phyloP scores from a whole-genome alignment of 2,888 invertebrate species.

The Drosophila nr. fundita region DNA sequence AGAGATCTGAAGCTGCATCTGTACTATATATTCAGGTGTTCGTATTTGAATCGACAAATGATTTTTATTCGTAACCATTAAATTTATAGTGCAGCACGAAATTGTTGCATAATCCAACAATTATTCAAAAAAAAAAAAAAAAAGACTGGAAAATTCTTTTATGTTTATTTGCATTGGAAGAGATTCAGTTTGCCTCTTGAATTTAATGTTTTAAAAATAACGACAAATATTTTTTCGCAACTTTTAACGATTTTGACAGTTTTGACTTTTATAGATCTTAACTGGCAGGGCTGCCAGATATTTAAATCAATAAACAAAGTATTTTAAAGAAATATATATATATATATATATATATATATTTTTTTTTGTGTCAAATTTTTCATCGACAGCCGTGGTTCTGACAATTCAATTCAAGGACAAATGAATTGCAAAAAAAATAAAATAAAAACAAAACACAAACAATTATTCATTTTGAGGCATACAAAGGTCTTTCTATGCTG shows the following conservation, averaged over 20 bases:
- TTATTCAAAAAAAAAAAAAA: background rate
- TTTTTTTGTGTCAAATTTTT: slow-evolving; percentile 33
- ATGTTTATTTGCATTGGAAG: background rate
- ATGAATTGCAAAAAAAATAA: slow-evolving; percentile 53
- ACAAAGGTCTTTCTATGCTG: slow-evolving; percentile 48
- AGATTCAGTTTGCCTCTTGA: background rate
- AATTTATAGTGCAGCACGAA: background rate
- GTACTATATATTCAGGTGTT: slow-evolving; percentile 22
- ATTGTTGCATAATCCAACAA: background rate
- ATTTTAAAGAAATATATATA: background rate
- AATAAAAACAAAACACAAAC: slow-evolving; percentile 27
- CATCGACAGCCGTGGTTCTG: slow-evolving; percentile 75
- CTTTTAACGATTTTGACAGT: background rate
- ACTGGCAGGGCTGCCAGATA: background rate
- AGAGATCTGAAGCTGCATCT: slow-evolving; percentile 32
- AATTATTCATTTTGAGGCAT: slow-evolving; percentile 58
- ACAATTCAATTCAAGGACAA: slow-evolving; percentile 74
- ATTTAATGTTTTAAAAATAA: background rate
- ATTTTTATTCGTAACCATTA: background rate
- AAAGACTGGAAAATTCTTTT: background rate
- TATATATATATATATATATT: background rate
- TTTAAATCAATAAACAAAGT: slow-evolving; percentile 2
- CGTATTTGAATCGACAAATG: background rate
- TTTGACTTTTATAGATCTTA: background rate
- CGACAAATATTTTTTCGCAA: background rate